A percentile compares a stretch with the other conserved stretches of the same genome.
phyloP scores from a whole-genome alignment of 2,113 vertebrate genomes.

The Heptranchias perlo region DNA sequence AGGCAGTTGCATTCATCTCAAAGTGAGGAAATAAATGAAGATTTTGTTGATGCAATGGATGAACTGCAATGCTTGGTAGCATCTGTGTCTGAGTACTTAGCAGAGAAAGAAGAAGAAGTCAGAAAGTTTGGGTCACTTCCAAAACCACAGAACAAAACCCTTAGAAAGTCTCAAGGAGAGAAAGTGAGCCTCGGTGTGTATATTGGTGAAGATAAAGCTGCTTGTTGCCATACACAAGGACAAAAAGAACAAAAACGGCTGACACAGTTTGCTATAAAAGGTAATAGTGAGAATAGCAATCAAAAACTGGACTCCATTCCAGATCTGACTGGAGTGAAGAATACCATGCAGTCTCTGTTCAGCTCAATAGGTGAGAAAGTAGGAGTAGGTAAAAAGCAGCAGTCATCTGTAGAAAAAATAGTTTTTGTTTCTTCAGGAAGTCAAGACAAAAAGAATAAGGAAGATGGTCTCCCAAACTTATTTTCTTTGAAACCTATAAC shows the following conservation, averaged over 20 bases:
- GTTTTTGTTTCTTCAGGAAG: conserved; percentile 53
- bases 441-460: conserved; percentile 45
- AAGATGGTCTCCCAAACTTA: conserved; percentile 57
- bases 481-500: conserved; percentile 60
- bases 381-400: conserved; percentile 64
- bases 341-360: conserved; percentile 70
- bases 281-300: conserved; percentile 40
- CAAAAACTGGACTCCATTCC: conserved; percentile 50
- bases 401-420: conserved; percentile 62
- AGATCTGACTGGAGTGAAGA: conserved; percentile 69
- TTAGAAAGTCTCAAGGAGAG: conserved; percentile 25
- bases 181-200: background rate
- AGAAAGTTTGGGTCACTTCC: conserved; percentile 71
- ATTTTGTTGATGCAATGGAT: conserved; percentile 72
- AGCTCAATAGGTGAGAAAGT: conserved; percentile 77
- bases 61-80: conserved; percentile 85
- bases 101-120: conserved; percentile 90
- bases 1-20: conserved; percentile 43
- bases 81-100: conserved; percentile 87
- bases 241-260: background rate
- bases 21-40: conserved; percentile 60
- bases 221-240: background rate
- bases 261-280: background rate
- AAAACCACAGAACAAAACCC: conserved; percentile 51
- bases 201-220: background rate